A percentile compares a stretch with the other conserved stretches of the same genome.
These are phyloP conservation scores for Knipowitschia caucasica DNA, from an alignment of 2,797 vertebrate species.

Conservation along the genomic window DNA sequence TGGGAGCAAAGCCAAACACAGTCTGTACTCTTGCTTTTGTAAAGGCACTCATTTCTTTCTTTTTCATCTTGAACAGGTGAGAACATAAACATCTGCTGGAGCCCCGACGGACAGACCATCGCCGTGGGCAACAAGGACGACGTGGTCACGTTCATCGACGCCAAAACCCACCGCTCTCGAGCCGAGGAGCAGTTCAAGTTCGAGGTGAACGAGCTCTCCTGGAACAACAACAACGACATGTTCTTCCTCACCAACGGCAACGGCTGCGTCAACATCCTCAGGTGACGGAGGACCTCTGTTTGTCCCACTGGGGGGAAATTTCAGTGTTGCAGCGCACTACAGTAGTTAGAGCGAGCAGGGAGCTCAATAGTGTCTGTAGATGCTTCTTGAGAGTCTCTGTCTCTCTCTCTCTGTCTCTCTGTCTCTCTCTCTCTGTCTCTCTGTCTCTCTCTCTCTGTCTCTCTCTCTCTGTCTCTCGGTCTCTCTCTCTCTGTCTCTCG, in stretches of 20 bases:
- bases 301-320: too few species aligned
- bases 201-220: slow-evolving; percentile 98
- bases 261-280: slow-evolving; percentile 96
- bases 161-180: slow-evolving; percentile 88
- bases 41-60: not conserved
- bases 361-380: too few species aligned
- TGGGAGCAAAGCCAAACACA: too few species aligned
- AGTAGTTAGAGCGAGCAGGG: too few species aligned
- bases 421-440: too few species aligned
- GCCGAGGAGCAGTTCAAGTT: slow-evolving; percentile 98
- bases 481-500: too few species aligned
- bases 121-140: slow-evolving; percentile 98
- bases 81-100: slow-evolving; percentile 99
- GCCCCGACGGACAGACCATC: slow-evolving; percentile 97
- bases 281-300: slow-evolving; percentile 59
- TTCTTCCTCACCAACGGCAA: slow-evolving; percentile 98
- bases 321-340: too few species aligned
- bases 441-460: too few species aligned
- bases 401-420: too few species aligned
- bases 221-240: slow-evolving; percentile 99
- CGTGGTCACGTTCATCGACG: slow-evolving; percentile 96
- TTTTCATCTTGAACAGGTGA: slow-evolving; percentile 75
- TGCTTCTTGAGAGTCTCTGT: too few species aligned
- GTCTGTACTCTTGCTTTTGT: not conserved
- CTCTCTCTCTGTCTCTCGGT: too few species aligned